phyloP scores from a whole-genome alignment of 92 coral and sea anemone genomes.

The Paragorgia papillata region DNA sequence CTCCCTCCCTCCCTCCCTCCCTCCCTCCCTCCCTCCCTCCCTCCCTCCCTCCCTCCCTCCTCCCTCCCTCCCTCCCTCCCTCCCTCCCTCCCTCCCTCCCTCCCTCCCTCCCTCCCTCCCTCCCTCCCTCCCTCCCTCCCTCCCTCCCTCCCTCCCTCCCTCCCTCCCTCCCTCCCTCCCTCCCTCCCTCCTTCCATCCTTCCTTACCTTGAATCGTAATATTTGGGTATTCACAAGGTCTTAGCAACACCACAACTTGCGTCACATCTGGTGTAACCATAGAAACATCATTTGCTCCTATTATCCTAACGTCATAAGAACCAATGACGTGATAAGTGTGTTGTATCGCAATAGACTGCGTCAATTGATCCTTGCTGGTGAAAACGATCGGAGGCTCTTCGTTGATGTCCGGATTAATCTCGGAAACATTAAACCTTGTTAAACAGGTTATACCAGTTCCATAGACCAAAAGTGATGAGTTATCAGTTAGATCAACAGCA shows the following conservation, averaged over 20 bases:
- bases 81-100: no score
- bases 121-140: no score
- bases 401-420: no score
- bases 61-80: no score
- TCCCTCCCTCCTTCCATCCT: background rate
- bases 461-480: background rate
- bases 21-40: no score
- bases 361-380: background rate
- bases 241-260: background rate
- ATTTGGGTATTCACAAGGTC: conserved; percentile 1
- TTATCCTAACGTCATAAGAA: background rate
- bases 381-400: background rate
- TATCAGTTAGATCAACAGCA: background rate
- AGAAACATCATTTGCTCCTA: background rate
- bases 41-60: no score
- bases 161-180: no score
- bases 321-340: background rate
- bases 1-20: background rate
- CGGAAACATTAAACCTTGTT: background rate
- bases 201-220: conserved; percentile 5
- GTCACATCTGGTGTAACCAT: background rate
- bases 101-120: no score
- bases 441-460: background rate
- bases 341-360: background rate
- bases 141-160: no score